Evolutionary conservation across 2,113 vertebrate genomes (phyloP).

Genomic region (Elgaria multicarinata): DNA sequence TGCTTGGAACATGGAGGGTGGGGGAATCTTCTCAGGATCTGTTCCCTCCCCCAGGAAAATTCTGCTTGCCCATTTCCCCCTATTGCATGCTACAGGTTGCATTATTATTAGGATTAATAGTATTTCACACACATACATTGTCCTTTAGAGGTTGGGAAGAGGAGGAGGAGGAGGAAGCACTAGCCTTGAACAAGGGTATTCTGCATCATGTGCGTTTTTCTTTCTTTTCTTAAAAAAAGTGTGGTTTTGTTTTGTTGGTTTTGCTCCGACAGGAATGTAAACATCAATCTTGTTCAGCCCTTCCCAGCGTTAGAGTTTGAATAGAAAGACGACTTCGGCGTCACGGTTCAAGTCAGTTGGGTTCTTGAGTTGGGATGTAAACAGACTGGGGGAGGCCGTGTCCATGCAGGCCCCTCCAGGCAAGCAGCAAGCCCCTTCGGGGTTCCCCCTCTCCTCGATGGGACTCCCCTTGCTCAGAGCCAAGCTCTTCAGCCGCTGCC

Average conservation of each 20-base stretch:
- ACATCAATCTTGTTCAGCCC: slow-evolving; percentile 34
- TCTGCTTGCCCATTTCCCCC: not conserved
- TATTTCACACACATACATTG: not conserved
- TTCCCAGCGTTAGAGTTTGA: slow-evolving; percentile 76
- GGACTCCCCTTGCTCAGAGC: slow-evolving; percentile 66
- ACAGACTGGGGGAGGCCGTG: slow-evolving; percentile 71
- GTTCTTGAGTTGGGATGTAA: slow-evolving; percentile 66
- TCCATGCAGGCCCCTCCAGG: slow-evolving; percentile 79
- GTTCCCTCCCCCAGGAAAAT: not conserved
- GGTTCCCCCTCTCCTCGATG: slow-evolving; percentile 90
- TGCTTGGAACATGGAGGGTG: not conserved
- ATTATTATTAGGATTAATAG: not conserved
- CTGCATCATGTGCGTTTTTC: not conserved
- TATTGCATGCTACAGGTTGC: slow-evolving; percentile 16
- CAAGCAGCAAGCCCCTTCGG: slow-evolving; percentile 90
- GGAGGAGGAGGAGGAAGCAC: not conserved
- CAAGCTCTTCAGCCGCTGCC: slow-evolving; percentile 84
- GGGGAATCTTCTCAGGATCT: not conserved
- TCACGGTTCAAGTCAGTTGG: slow-evolving; percentile 62
- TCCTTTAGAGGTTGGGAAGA: not conserved
- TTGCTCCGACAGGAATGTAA: slow-evolving; percentile 50
- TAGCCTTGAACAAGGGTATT: not conserved
- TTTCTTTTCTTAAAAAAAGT: not conserved
- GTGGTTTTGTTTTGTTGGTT: not conserved
- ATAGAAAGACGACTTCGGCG: slow-evolving; percentile 82